Evolutionary conservation across 1,140 invertebrate species (phyloP).

Genomic region (Caenorhabditis brenneri): DNA sequence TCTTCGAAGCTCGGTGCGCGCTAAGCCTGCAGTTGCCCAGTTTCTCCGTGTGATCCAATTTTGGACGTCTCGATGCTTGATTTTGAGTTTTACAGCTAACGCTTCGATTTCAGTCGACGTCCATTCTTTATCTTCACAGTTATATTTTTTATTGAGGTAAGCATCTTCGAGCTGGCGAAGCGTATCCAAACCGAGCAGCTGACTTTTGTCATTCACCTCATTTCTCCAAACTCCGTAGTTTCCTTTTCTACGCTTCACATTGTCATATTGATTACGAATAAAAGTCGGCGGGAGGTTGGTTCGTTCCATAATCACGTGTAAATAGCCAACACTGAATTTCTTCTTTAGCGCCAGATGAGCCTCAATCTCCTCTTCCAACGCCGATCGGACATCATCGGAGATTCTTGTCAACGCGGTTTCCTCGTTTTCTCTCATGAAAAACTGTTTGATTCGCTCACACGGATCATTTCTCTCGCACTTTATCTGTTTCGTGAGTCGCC

Average conservation of each 20-base stretch:
- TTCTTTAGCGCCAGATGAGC: background rate
- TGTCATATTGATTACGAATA: background rate
- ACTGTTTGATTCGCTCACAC: background rate
- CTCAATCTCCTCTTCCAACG: background rate
- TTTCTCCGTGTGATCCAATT: background rate
- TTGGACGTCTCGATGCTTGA: background rate
- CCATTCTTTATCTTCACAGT: background rate
- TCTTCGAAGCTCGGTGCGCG: background rate
- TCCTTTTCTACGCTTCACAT: background rate
- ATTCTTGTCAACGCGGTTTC: background rate
- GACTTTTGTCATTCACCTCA: background rate
- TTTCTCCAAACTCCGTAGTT: background rate
- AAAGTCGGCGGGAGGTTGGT: background rate
- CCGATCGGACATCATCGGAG: background rate
- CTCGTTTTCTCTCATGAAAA: background rate
- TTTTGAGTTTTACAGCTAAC: background rate
- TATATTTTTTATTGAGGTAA: background rate
- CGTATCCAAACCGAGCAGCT: background rate
- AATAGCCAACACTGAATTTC: background rate
- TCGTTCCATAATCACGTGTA: background rate
- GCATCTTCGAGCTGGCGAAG: background rate
- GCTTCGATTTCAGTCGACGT: background rate
- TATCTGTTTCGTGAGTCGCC: background rate
- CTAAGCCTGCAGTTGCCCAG: background rate
- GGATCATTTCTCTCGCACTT: background rate